A percentile compares a stretch with the other conserved stretches of the same genome.
These are phyloP conservation scores for Natrix natrix DNA, from an alignment of 2,797 vertebrate genomes.

Conservation along the genomic window DNA sequence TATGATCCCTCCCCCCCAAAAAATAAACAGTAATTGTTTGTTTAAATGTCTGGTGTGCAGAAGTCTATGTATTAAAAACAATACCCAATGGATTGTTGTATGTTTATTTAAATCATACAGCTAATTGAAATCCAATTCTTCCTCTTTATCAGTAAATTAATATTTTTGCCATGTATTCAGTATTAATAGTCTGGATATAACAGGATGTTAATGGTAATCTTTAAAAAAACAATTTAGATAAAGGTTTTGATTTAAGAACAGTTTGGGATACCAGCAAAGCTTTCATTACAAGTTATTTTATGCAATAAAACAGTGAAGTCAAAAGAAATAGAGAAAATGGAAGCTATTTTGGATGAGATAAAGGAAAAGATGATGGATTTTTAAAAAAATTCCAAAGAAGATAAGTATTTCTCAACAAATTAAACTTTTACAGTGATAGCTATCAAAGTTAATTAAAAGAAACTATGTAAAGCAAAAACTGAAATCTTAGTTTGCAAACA, in stretches of 20 bases:
- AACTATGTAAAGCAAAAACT: background rate
- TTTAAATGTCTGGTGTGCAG: background rate
- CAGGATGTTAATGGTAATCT: background rate
- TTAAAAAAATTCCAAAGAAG: background rate
- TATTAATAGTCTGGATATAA: background rate
- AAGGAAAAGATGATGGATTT: background rate
- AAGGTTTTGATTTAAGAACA: background rate
- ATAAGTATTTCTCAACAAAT: background rate
- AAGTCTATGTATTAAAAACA: background rate
- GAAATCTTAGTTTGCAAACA: background rate
- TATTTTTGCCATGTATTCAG: background rate
- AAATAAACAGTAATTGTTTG: background rate
- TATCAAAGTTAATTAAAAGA: background rate
- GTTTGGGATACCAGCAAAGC: background rate
- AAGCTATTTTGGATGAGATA: background rate
- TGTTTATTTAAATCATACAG: conserved; percentile 13
- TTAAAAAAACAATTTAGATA: background rate
- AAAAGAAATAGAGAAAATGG: background rate
- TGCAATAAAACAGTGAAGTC: background rate
- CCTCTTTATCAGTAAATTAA: background rate
- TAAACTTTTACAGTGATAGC: background rate
- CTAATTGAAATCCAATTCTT: background rate
- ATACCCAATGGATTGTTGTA: background rate
- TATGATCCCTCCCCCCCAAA: background rate
- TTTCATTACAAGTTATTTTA: background rate